phyloP scores from a whole-genome alignment of 2,113 vertebrate genomes.

The Hypocryptadius cinnamomeus region DNA sequence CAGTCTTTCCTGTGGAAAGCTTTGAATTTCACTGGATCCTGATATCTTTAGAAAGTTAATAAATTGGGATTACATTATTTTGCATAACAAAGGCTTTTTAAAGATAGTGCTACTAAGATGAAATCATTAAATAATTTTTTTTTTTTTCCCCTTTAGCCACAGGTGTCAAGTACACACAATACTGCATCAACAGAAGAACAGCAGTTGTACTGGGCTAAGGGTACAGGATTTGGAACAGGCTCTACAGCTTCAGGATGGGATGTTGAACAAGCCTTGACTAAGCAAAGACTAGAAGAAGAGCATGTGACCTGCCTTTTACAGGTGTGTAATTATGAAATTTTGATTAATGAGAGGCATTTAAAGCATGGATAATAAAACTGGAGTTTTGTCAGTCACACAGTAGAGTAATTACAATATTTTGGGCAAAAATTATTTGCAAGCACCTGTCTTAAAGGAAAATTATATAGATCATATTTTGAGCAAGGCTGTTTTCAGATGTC shows the following conservation, averaged over 20 bases:
- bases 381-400: background rate
- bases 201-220: constrained; percentile 98
- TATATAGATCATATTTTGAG: background rate
- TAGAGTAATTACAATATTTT: background rate
- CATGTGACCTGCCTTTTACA: constrained; percentile 96
- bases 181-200: constrained; percentile 89
- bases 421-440: background rate
- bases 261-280: constrained; percentile 96
- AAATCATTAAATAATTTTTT: background rate
- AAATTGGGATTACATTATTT: background rate
- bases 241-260: constrained; percentile 98
- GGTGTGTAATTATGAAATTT: constrained; percentile 60
- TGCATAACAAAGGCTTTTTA: background rate
- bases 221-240: constrained; percentile 96
- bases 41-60: background rate
- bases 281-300: constrained; percentile 96
- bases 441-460: background rate
- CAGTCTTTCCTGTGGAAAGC: background rate
- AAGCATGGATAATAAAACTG: background rate
- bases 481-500: background rate
- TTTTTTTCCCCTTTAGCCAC: constrained; percentile 68
- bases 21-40: background rate
- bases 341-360: background rate
- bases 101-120: background rate
- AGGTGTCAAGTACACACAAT: constrained; percentile 86